phyloP scores from a whole-genome alignment of 2,888 invertebrate genomes.

The Morinoia aosen region DNA sequence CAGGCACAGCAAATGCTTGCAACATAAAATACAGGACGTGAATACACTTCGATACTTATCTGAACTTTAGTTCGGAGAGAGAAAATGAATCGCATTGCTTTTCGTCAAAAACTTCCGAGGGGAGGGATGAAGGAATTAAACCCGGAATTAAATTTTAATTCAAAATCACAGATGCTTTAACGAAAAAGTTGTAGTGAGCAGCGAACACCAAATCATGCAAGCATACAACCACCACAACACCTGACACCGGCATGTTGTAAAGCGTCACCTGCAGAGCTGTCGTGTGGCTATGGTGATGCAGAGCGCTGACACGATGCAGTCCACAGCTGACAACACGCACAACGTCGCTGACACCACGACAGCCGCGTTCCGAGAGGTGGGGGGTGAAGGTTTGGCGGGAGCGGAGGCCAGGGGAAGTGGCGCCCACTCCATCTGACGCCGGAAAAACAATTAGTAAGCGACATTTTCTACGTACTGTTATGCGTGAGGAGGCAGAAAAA shows the following conservation, averaged over 20 bases:
- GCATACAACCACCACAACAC: neutral
- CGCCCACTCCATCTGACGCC: conserved; percentile 8
- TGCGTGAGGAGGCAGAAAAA: neutral
- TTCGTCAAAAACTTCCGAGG: neutral
- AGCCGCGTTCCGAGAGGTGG: neutral
- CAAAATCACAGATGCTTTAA: neutral
- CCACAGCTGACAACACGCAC: neutral
- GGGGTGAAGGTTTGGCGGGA: neutral
- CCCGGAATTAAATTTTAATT: neutral
- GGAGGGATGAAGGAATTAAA: neutral
- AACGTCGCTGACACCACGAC: conserved; percentile 31
- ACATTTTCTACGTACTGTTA: neutral
- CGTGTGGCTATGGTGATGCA: conserved; percentile 27
- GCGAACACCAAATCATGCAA: neutral
- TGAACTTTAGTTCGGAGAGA: neutral
- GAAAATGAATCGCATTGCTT: neutral
- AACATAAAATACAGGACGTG: neutral
- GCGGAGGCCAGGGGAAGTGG: neutral
- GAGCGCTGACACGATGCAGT: conserved; percentile 34
- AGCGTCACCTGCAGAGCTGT: conserved; percentile 37
- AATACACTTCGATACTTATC: neutral
- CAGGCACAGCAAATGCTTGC: neutral
- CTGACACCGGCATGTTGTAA: too few relatives aligned
- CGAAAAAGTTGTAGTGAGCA: neutral
- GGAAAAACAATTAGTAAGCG: neutral